phyloP scores from a whole-genome alignment of 2,888 invertebrate genomes.

The Calephelis perditalis region DNA sequence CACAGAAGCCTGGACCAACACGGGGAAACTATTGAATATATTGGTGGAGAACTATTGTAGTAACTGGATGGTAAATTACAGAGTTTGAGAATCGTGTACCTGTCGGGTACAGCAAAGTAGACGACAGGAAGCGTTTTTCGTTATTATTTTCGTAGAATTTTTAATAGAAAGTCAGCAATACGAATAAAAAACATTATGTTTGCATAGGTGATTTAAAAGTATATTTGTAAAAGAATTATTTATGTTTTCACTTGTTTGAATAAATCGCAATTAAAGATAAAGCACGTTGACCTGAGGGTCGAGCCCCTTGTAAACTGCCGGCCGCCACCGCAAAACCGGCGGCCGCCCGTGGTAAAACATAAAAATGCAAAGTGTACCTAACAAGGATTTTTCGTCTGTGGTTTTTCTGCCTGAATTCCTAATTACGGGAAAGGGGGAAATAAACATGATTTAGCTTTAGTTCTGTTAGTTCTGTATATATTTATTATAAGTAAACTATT shows the following conservation, averaged over 20 bases:
- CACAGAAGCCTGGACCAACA: too few relatives aligned
- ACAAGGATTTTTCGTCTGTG: slow-evolving; percentile 28
- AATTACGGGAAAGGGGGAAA: slow-evolving; percentile 1
- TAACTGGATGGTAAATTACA: too few relatives aligned
- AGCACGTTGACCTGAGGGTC: slow-evolving; percentile 46
- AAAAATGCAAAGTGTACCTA: slow-evolving; percentile 23
- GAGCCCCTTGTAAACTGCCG: slow-evolving; percentile 31
- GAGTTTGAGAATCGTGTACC: too few relatives aligned
- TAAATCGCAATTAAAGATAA: slow-evolving; percentile 46
- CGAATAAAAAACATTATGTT: too few relatives aligned
- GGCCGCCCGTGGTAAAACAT: slow-evolving; percentile 25
- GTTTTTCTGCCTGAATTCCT: slow-evolving; percentile 3
- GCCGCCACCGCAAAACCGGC: slow-evolving; percentile 21
- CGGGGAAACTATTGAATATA: too few relatives aligned
- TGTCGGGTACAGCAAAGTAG: too few relatives aligned
- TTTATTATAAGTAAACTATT: neutral
- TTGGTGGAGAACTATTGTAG: too few relatives aligned
- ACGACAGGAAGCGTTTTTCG: too few relatives aligned
- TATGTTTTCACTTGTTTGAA: slow-evolving; percentile 22
- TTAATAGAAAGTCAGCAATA: too few relatives aligned
- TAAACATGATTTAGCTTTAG: neutral
- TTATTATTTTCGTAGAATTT: too few relatives aligned
- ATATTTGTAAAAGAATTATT: slow-evolving; percentile 17
- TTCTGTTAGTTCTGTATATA: neutral
- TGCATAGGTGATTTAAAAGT: too few relatives aligned